phyloP scores from a whole-genome alignment of 2,888 invertebrate genomes.

The Volucella inanis region DNA sequence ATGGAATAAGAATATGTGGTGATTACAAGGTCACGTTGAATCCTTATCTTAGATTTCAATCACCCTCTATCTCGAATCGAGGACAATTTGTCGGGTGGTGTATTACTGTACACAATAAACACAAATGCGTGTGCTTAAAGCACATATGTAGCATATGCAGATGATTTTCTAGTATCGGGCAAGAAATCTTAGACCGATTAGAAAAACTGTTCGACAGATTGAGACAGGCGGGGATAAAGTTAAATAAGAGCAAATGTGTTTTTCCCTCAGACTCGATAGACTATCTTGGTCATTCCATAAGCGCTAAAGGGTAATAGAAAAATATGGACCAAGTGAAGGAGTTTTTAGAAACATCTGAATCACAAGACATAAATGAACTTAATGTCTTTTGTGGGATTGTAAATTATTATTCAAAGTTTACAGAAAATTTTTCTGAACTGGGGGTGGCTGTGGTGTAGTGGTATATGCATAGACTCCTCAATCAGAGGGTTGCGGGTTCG shows the following conservation, averaged over 20 bases:
- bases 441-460: no score
- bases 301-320: constrained; percentile 76
- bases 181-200: constrained; percentile 76
- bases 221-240: constrained; percentile 31
- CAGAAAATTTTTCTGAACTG: constrained; percentile 76
- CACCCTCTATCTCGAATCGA: no score
- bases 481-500: constrained; percentile 74
- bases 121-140: constrained; percentile 72
- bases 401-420: constrained; percentile 80
- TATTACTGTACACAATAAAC: constrained; percentile 76
- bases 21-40: constrained; percentile 78
- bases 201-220: constrained; percentile 75
- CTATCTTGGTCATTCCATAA: constrained; percentile 78
- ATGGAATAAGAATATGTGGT: constrained; percentile 77
- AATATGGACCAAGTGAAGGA: constrained; percentile 71
- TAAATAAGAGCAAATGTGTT: constrained; percentile 78
- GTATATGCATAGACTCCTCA: constrained; percentile 77
- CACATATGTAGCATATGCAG: constrained; percentile 61
- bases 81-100: constrained; percentile 75
- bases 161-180: no score
- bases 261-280: constrained; percentile 75
- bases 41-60: no score
- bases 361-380: constrained; percentile 38
- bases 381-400: constrained; percentile 78
- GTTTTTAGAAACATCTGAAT: constrained; percentile 60